Conservation (phyloP, 2,888 invertebrate genomes). For the Caenorhabditis wallacei region DNA sequence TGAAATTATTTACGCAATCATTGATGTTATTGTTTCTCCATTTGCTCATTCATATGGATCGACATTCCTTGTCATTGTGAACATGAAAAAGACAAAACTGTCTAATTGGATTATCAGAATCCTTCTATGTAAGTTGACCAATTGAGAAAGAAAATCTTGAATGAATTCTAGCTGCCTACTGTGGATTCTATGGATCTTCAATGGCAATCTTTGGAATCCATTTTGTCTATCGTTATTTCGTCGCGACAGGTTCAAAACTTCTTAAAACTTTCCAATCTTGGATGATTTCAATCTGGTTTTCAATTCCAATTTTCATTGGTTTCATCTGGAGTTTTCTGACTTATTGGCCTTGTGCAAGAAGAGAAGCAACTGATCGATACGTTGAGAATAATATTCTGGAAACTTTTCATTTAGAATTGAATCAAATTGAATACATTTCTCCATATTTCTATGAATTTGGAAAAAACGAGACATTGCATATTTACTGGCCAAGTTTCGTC, state of each 20-base stretch:
- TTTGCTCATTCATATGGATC: conserved; percentile 44
- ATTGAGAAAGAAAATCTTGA: not conserved
- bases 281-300: conserved; percentile 29
- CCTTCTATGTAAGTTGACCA: conserved; percentile 22
- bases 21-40: conserved; percentile 36
- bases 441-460: conserved; percentile 43
- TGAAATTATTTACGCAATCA: conserved; percentile 27
- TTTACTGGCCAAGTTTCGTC: conserved; percentile 39
- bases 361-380: conserved; percentile 29
- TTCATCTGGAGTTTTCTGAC: conserved; percentile 16
- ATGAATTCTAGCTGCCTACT: conserved; percentile 23
- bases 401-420: conserved; percentile 5
- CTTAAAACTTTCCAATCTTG: conserved; percentile 28
- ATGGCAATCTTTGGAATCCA: conserved; percentile 50
- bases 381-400: conserved; percentile 18
- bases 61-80: conserved; percentile 37
- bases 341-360: conserved; percentile 28
- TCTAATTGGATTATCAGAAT: not conserved
- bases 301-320: conserved; percentile 23
- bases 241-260: conserved; percentile 24
- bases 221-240: conserved; percentile 42
- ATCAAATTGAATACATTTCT: conserved; percentile 35
- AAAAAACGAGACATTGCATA: conserved; percentile 4
- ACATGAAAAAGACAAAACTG: conserved; percentile 25
- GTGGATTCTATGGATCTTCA: conserved; percentile 41